phyloP scores from a whole-genome alignment of 2,797 vertebrate species.

The Sebastes miniatus region DNA sequence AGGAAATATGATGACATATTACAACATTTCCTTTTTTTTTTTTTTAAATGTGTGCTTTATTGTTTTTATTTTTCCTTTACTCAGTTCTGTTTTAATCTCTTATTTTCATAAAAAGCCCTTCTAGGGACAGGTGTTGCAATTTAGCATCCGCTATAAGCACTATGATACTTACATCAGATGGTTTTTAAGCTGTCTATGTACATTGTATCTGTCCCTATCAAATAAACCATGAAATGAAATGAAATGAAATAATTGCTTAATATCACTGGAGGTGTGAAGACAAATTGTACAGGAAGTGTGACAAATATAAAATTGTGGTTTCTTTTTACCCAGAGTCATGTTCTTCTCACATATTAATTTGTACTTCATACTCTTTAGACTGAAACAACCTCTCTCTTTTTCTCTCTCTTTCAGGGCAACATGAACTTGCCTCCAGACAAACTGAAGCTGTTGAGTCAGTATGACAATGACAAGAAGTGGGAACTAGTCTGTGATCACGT shows the following conservation, averaged over 20 bases:
- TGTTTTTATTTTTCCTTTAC: too few species aligned
- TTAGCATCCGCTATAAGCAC: too few species aligned
- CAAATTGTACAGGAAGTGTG: not conserved
- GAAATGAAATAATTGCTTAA: not conserved
- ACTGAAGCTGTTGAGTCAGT: constrained; percentile 90
- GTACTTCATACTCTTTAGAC: not conserved
- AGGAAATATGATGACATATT: not conserved
- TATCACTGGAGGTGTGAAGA: too few species aligned
- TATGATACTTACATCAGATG: too few species aligned
- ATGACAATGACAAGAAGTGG: constrained; percentile 98
- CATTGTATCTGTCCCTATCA: too few species aligned
- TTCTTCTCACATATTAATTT: not conserved
- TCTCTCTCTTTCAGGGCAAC: constrained; percentile 81
- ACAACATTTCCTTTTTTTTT: too few species aligned
- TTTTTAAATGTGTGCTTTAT: too few species aligned
- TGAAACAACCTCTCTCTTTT: not conserved
- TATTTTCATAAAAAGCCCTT: too few species aligned
- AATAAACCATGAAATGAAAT: too few species aligned
- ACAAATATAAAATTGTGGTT: not conserved
- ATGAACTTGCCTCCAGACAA: constrained; percentile 99
- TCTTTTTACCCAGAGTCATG: not conserved
- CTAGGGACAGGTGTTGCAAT: too few species aligned
- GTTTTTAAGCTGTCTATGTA: too few species aligned
- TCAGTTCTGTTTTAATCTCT: too few species aligned
- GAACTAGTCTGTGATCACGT: constrained; percentile 97